A percentile compares a stretch with the other conserved stretches of the same genome.
Evolutionary conservation across 2,888 invertebrate genomes (phyloP).

Genomic region (Agriopis leucophaearia): DNA sequence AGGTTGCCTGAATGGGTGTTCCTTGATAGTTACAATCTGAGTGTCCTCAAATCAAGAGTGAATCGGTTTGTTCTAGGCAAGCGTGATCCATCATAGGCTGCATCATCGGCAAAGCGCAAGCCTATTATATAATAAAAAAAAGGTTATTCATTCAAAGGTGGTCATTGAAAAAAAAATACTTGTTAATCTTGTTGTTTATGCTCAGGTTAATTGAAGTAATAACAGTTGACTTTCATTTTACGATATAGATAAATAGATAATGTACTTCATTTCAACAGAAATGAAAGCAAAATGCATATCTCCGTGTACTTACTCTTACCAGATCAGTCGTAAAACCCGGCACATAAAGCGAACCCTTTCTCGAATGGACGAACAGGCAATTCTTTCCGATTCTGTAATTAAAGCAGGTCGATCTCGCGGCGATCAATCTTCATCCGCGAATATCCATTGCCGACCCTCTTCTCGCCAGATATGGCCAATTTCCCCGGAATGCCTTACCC

Average conservation of each 20-base stretch:
- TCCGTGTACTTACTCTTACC: conserved; percentile 18
- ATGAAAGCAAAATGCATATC: conserved; percentile 6
- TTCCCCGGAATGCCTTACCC: conserved; percentile 52
- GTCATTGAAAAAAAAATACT: too few relatives aligned
- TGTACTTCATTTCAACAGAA: conserved; percentile 1
- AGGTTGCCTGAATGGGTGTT: too few relatives aligned
- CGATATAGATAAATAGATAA: background rate
- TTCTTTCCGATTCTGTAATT: conserved; percentile 53
- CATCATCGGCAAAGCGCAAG: too few relatives aligned
- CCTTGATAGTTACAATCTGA: too few relatives aligned
- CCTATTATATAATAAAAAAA: too few relatives aligned
- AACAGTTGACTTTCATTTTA: conserved; percentile 13
- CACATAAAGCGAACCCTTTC: conserved; percentile 34
- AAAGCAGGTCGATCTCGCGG: conserved; percentile 50
- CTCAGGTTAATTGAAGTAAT: conserved; percentile 3
- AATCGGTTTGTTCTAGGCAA: too few relatives aligned
- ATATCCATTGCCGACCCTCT: conserved; percentile 41
- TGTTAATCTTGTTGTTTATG: background rate
- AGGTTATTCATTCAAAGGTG: too few relatives aligned
- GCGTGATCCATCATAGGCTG: too few relatives aligned
- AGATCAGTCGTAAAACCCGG: conserved; percentile 33
- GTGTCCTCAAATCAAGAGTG: too few relatives aligned
- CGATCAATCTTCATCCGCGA: conserved; percentile 59
- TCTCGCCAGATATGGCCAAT: conserved; percentile 51
- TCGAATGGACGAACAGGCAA: conserved; percentile 19